These are phyloP conservation scores for Chrysina gloriosa DNA, from an alignment of 2,888 invertebrate species.

Conservation along the genomic window DNA sequence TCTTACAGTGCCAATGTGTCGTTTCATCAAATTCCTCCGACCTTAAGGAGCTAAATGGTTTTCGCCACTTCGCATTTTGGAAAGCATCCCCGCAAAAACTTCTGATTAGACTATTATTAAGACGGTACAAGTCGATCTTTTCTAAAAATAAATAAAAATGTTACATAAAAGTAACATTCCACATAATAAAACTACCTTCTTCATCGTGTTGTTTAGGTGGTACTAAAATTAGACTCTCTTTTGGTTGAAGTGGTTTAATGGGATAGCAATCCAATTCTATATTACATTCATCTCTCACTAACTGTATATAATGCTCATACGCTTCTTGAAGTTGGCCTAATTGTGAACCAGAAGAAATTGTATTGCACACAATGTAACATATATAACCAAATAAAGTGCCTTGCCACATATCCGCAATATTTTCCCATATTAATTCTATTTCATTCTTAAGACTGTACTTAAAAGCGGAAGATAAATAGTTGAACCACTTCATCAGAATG, in stretches of 20 bases:
- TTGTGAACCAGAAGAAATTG: conserved; percentile 15
- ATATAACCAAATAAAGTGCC: conserved; percentile 37
- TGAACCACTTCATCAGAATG: conserved; percentile 25
- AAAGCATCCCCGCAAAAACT: conserved; percentile 34
- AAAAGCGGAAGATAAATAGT: conserved; percentile 8
- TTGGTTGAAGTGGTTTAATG: conserved; percentile 7
- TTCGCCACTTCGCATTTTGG: conserved; percentile 31
- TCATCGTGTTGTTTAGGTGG: not conserved
- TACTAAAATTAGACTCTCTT: not conserved
- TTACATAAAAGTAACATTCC: not conserved
- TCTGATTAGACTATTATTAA: conserved; percentile 36
- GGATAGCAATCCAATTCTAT: conserved; percentile 33
- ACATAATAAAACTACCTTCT: not conserved
- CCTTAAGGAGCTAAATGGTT: not conserved
- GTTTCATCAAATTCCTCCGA: conserved; percentile 30
- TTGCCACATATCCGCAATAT: conserved; percentile 41
- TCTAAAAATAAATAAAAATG: conserved; percentile 30
- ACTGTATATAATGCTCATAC: conserved; percentile 34
- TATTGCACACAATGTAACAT: conserved; percentile 11
- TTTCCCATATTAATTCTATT: conserved; percentile 21
- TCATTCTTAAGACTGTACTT: not conserved
- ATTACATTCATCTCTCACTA: not conserved
- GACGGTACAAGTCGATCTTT: conserved; percentile 12
- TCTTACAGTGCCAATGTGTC: conserved; percentile 40
- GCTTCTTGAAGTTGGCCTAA: conserved; percentile 31